A percentile compares a stretch with the other conserved stretches of the same genome.
phyloP scores from a whole-genome alignment of 1,140 invertebrate species.

The Arion vulgaris region DNA sequence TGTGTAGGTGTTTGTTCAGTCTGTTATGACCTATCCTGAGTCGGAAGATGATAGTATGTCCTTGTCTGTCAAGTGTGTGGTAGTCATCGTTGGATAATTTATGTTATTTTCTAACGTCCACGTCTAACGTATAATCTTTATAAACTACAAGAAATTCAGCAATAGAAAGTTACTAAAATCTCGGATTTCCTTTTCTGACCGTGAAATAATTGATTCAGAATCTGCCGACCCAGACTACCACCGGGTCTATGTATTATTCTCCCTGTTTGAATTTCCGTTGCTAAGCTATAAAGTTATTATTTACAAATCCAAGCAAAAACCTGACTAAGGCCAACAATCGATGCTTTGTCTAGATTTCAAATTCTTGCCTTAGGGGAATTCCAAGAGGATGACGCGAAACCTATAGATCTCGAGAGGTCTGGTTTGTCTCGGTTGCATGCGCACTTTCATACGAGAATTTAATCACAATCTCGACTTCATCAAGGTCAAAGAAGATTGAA shows the following conservation, averaged over 20 bases:
- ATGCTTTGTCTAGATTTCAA: background rate
- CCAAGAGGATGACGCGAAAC: background rate
- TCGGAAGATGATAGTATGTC: no score
- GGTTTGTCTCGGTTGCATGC: conserved; percentile 29
- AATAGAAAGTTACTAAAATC: background rate
- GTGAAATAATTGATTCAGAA: background rate
- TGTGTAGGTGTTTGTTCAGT: no score
- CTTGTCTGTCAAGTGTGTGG: no score
- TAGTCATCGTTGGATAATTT: no score
- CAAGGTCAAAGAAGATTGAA: background rate
- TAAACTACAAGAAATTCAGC: background rate
- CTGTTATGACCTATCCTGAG: no score
- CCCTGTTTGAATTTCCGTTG: background rate
- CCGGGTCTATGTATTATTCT: background rate
- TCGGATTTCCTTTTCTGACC: background rate
- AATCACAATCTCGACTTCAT: background rate
- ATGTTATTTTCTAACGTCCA: no score
- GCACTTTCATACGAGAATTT: conserved; percentile 26
- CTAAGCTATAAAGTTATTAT: conserved; percentile 2
- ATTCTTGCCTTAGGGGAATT: background rate
- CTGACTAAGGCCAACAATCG: background rate
- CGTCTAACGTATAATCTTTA: background rate
- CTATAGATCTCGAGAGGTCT: conserved; percentile 2
- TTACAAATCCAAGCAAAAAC: background rate
- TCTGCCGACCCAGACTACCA: background rate